Percentiles rank a stretch among this genome's conserved stretches.
These are phyloP conservation scores for Pinna nobilis DNA, from an alignment of 1,140 invertebrate genomes.

Conservation along the genomic window DNA sequence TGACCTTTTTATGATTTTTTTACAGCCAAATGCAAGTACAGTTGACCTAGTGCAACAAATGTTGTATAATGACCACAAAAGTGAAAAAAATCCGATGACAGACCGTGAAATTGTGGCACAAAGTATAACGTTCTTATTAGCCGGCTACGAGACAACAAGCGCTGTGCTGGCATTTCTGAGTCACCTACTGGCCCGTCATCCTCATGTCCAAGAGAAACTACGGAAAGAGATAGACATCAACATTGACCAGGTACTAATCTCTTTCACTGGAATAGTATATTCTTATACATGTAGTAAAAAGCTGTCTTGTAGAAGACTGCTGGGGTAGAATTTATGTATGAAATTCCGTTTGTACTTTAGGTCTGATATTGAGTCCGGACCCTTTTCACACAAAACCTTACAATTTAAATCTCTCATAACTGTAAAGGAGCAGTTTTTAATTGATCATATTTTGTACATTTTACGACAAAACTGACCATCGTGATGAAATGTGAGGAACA, in stretches of 20 bases:
- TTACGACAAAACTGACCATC: too few species aligned
- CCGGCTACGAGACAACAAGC: slow-evolving; percentile 75
- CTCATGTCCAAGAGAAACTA: slow-evolving; percentile 74
- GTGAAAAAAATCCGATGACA: slow-evolving; percentile 41
- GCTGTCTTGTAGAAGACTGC: too few species aligned
- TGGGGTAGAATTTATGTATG: too few species aligned
- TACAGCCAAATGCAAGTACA: slow-evolving; percentile 50
- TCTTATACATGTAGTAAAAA: neutral
- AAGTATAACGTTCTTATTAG: slow-evolving; percentile 69
- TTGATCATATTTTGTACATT: too few species aligned
- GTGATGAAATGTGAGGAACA: too few species aligned
- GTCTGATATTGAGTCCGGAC: too few species aligned
- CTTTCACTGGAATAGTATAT: neutral
- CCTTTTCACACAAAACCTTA: too few species aligned
- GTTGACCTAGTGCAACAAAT: slow-evolving; percentile 67
- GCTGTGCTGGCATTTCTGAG: slow-evolving; percentile 74
- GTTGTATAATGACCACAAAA: slow-evolving; percentile 57
- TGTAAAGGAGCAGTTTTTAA: too few species aligned
- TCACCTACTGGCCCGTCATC: slow-evolving; percentile 75
- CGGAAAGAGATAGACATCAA: slow-evolving; percentile 69
- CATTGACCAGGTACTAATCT: slow-evolving; percentile 41
- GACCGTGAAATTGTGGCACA: slow-evolving; percentile 68
- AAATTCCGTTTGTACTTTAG: too few species aligned
- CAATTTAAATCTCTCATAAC: too few species aligned
- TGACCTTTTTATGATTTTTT: slow-evolving; percentile 28